Evolutionary conservation across 2,797 vertebrate species (phyloP), one percentile per base, ranked within the genome.

Genomic region (Mormyrops attenuatus): DNA sequence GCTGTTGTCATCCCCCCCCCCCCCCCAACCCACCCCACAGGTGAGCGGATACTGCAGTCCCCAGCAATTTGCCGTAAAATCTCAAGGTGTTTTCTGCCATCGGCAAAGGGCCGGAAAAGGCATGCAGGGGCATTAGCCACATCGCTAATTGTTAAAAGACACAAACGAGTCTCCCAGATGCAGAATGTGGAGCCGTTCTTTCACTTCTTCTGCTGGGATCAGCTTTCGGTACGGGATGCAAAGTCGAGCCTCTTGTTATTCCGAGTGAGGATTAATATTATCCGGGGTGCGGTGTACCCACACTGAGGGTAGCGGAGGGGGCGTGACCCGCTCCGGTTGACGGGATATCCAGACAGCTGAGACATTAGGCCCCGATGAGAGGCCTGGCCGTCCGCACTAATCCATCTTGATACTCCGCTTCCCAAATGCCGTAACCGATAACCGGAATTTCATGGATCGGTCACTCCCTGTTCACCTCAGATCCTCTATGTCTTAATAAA

Each of bases 61-160:
- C 80, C 38, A 66, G 53, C 69, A 88, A 63, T 88, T 90, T 88
- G 53, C 69, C 41, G 17, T 88, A 73, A 90, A 88, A 84, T 52
- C 49, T 34, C 53, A 69, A 90, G 17, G 30, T 80, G 85, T 88
- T 66, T 88, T 90, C 5, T 52, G 13, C 53, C 87, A 41, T 8
- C 34, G 69, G 50, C 26, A 5, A 69, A 44, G 50, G 63, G 50
- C 73, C 3, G 60, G 1, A 82, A 44, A 38, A n/a, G 9, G 15
- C 41, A 73, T 44, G 17, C 30, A 26, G 30, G 85, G 80, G 60
- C 38, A 57, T 88, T 88, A 88, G 15, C 52, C 55, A 66, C 38
- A 52, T 66, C 17, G 22, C 69, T 90, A 90, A 90, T 88, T 90
- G 87, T 66, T 90, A 88, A 90, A 88, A 84, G 30, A 82, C 22